phyloP scores from a whole-genome alignment of 2,797 vertebrate genomes.

The Darevskia nairensis region DNA sequence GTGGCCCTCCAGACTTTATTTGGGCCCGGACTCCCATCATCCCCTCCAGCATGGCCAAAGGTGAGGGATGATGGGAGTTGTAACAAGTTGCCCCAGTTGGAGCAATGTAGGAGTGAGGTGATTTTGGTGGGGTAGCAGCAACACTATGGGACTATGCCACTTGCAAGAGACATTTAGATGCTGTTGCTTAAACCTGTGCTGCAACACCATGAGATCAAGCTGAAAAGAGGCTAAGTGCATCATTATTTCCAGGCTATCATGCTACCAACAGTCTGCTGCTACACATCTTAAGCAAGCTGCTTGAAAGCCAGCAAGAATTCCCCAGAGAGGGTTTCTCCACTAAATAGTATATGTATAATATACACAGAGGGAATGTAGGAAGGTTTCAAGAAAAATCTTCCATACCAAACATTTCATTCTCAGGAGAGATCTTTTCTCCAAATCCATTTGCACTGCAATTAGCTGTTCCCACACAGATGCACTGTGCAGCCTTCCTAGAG shows the following conservation, averaged over 20 bases:
- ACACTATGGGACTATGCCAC: neutral
- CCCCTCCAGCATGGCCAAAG: no score
- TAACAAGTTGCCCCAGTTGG: no score
- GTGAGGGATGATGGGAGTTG: no score
- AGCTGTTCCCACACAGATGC: slow-evolving; percentile 51
- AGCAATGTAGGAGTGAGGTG: no score
- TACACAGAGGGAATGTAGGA: neutral
- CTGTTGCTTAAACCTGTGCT: neutral
- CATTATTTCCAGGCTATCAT: slow-evolving; percentile 36
- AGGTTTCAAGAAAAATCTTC: slow-evolving; percentile 17
- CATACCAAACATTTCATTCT: slow-evolving; percentile 7
- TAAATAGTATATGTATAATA: neutral
- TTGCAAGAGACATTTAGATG: neutral
- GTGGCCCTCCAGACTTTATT: no score
- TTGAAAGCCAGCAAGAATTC: slow-evolving; percentile 42
- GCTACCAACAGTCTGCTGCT: slow-evolving; percentile 42
- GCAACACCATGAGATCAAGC: neutral
- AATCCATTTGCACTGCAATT: slow-evolving; percentile 10
- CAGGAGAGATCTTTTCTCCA: slow-evolving; percentile 28
- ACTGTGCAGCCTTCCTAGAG: slow-evolving; percentile 50
- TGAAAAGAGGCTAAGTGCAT: neutral
- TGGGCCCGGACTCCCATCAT: no score
- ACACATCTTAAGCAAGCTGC: slow-evolving; percentile 40
- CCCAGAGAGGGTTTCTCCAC: slow-evolving; percentile 33
- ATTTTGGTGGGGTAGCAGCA: no score